Evolutionary conservation across 2,113 vertebrate species (phyloP).

Genomic region (Alethe diademata): DNA sequence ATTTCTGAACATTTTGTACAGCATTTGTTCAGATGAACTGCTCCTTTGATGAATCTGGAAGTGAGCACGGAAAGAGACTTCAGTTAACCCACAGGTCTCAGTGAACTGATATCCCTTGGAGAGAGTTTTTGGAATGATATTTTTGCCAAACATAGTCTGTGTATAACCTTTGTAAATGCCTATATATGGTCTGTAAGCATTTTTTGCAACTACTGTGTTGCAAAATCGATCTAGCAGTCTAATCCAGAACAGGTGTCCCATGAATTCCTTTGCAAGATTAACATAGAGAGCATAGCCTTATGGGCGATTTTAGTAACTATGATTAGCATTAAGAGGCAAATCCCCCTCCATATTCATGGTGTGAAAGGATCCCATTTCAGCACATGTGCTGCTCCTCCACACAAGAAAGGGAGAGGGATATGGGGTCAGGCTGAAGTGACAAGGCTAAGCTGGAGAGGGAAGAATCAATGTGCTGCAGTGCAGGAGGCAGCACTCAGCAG

Average conservation of each 20-base stretch:
- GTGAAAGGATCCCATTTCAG: constrained; percentile 30
- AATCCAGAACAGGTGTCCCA: constrained; percentile 62
- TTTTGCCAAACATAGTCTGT: constrained; percentile 13
- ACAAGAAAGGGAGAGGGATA: background rate
- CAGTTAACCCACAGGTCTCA: background rate
- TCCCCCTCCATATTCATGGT: background rate
- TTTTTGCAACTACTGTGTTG: constrained; percentile 29
- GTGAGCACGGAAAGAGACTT: background rate
- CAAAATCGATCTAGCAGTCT: constrained; percentile 31
- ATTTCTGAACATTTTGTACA: background rate
- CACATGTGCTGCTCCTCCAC: background rate
- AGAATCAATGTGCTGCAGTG: background rate
- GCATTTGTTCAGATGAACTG: background rate
- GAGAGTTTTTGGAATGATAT: background rate
- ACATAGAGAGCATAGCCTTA: background rate
- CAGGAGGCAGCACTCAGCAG: background rate
- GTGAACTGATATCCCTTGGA: background rate
- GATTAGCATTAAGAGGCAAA: constrained; percentile 39
- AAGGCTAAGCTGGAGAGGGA: background rate
- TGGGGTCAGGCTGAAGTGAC: background rate
- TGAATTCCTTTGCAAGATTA: constrained; percentile 39
- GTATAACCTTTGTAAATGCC: constrained; percentile 15
- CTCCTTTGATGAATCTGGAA: background rate
- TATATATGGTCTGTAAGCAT: constrained; percentile 37
- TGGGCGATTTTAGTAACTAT: background rate